Conservation (phyloP, 2,888 invertebrate species). For the Thymelicus acteon region DNA sequence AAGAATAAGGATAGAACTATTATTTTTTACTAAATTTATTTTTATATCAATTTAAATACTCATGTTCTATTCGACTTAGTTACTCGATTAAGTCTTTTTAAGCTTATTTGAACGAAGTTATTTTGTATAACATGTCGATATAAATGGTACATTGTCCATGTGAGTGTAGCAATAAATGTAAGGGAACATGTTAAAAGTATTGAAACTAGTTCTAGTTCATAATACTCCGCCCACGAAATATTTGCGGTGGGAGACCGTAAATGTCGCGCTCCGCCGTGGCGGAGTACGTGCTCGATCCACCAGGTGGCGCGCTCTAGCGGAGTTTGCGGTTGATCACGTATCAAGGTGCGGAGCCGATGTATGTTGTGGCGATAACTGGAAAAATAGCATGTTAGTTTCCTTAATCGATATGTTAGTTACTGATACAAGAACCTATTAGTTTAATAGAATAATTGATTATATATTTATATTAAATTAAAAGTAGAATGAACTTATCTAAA, state of each 20-base stretch:
- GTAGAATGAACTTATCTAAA: too few relatives aligned
- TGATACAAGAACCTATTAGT: background rate
- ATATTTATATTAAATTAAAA: too few relatives aligned
- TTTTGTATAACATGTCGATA: background rate
- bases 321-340: slow-evolving; percentile 43
- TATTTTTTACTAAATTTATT: too few relatives aligned
- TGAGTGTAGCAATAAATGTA: background rate
- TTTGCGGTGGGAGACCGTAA: too few relatives aligned
- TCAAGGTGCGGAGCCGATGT: slow-evolving; percentile 36
- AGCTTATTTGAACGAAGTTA: background rate
- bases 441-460: too few relatives aligned
- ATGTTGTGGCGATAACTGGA: slow-evolving; percentile 43
- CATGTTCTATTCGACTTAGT: too few relatives aligned
- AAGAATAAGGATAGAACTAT: too few relatives aligned
- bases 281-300: too few relatives aligned
- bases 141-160: background rate
- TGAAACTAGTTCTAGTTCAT: slow-evolving; percentile 40
- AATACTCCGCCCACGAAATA: too few relatives aligned
- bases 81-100: background rate
- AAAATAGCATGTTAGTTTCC: background rate
- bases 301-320: too few relatives aligned
- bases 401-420: background rate
- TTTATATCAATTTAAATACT: too few relatives aligned
- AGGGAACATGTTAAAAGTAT: background rate
- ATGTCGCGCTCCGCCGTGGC: too few relatives aligned